Conservation (phyloP, 2,888 invertebrate genomes). For the Meiosimyza platycephala region DNA sequence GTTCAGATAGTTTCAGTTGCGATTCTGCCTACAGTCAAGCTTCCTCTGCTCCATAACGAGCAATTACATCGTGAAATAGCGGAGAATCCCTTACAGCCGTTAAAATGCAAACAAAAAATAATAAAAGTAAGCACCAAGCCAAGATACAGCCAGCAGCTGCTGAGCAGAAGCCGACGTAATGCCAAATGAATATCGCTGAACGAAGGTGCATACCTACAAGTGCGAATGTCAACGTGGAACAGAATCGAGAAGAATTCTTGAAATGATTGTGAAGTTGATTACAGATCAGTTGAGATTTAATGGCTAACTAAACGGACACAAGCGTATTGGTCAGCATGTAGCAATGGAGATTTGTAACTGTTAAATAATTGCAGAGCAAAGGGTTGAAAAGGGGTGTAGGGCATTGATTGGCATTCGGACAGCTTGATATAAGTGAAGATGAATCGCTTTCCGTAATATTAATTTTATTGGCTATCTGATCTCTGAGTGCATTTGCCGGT, state of each 20-base stretch:
- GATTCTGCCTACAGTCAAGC: no score
- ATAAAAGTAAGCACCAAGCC: no score
- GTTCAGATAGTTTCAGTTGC: no score
- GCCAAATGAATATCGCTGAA: slow-evolving; percentile 16
- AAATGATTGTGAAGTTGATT: slow-evolving; percentile 4
- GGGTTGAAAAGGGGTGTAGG: no score
- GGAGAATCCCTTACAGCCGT: no score
- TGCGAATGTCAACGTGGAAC: slow-evolving; percentile 17
- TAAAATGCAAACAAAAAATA: no score
- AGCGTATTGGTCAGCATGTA: not conserved
- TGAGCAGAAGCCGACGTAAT: not conserved
- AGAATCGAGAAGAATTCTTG: slow-evolving; percentile 2
- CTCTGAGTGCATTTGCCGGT: not conserved
- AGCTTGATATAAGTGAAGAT: not conserved
- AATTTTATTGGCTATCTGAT: not conserved
- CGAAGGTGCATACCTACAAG: not conserved
- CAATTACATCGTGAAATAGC: not conserved
- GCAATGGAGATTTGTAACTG: not conserved
- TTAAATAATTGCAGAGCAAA: not conserved
- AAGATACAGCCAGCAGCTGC: no score
- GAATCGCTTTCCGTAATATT: slow-evolving; percentile 9
- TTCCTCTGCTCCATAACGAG: slow-evolving; percentile 29
- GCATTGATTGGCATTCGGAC: slow-evolving; percentile 26
- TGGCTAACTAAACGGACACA: not conserved
- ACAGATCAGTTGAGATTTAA: slow-evolving; percentile 11